Evolutionary conservation across 2,797 vertebrate species (phyloP), one percentile per base, ranked within the genome.

Genomic region (Enteromius mattozi): DNA sequence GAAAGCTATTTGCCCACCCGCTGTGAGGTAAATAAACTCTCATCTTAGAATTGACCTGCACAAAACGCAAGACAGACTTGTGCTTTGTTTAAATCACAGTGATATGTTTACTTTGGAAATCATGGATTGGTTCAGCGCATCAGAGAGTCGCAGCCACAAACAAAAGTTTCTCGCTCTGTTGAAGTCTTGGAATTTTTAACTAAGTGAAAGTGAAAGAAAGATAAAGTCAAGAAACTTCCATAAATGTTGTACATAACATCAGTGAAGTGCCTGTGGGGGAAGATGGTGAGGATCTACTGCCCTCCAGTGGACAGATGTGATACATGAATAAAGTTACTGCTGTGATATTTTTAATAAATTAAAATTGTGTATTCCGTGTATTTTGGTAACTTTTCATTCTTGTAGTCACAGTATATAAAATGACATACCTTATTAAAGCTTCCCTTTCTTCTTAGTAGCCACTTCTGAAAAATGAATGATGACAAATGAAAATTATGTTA

Each of bases 371-470:
- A 51, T 65, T 78, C 7, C 7, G 21, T 54, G 21, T 37, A 54
- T 75, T 75, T 35, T 3, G 6, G 51, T 40, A 40, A 27, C 35
- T 42, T 40, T 42, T 47, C 14, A 17, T 42, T 59, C n/a, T 17
- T 45, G 4, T 19, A 10, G 37, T 14, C 27, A 65, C 5, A 21
- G 9, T 27, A 47, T 14, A 12, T 35, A 4, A 14, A 27, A 47
- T 21, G 7, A 5, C 84, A 65, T 84, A 91, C 90, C 89, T 88
- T 91, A 78, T 66, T 84, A 4, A 89, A 83, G 88, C 92, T 92
- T 88, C 94, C 81, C 63, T 92, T 96, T 89, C 96, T 97, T 89
- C 90, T 96, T 88, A 90, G 94, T 33, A 92, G 93, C 96, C 97
- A 97, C 47, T 93, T 96, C 97, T 99, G 79, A 12, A 78, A 87